Conservation (phyloP, 2,888 invertebrate species). For the Malacosoma neustria region DNA sequence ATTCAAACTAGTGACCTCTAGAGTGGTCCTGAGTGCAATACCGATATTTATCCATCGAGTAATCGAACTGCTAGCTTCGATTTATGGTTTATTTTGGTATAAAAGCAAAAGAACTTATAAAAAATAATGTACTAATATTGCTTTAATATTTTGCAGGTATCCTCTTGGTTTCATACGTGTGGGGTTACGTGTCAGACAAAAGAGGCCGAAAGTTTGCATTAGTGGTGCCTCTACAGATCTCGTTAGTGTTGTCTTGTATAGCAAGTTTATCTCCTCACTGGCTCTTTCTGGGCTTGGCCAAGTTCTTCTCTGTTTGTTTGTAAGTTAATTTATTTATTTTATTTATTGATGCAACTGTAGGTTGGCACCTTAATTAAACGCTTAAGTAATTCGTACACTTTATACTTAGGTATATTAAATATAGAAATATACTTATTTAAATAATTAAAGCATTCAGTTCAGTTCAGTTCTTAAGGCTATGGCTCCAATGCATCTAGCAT, state of each 20-base stretch:
- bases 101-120: too few species aligned
- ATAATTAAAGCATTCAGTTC: background rate
- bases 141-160: conserved; percentile 41
- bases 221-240: conserved; percentile 42
- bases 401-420: background rate
- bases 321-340: conserved; percentile 31
- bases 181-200: conserved; percentile 65
- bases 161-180: conserved; percentile 53
- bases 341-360: conserved; percentile 6
- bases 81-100: too few species aligned
- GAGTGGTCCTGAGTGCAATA: too few species aligned
- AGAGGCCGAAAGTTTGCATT: conserved; percentile 47
- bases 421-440: background rate
- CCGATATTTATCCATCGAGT: too few species aligned
- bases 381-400: too few species aligned
- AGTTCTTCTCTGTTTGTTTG: conserved; percentile 62
- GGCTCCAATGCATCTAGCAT: too few species aligned
- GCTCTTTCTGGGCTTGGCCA: conserved; percentile 47
- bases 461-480: too few species aligned
- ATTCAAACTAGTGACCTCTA: too few species aligned
- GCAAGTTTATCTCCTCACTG: conserved; percentile 55
- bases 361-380: too few species aligned
- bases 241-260: conserved; percentile 49
- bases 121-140: too few species aligned
- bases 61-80: too few species aligned